Base-by-base conservation (phyloP, 2,797 vertebrate species). In the Fundulus diaphanus region DNA sequence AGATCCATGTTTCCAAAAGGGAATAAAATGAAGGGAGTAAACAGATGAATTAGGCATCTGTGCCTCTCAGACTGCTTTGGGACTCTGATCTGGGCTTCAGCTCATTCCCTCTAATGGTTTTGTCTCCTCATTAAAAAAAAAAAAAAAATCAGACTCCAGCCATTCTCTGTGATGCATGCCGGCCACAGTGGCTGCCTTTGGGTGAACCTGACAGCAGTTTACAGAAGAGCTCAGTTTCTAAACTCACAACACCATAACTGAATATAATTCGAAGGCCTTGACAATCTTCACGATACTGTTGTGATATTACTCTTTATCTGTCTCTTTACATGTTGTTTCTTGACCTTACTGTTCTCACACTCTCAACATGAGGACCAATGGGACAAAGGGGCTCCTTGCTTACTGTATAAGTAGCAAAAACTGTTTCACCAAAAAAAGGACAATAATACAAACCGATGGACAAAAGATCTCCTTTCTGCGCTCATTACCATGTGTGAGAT, bases 371-470 rank as follows among this genome's bases (percentile, higher is more conserved):
- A 86, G 76, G 85, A 91, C 87, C 90, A 92, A 90, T 92, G 91
- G 87, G 91, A 92, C 61, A 68, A 92, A 89, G 90, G 93, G 93
- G 92, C 93, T 94, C 79, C 68, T 92, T 91, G 87, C 90, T 93
- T 84, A 91, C 91, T 92, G 86, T 87, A 91, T 79, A 85, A 88
- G 91, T 83, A 89, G 91, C 89, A 89, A 90, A n/a, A 89, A 89
- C 81, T 72, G 85, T 82, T 85, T 82, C 24, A 83, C 56, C 52
- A 31, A 73, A 72, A 80, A 57, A 56, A 61, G 44, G 72, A 75
- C 24, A 76, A 73, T 24, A 29, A 67, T 20, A 73, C 52, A 37
- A 79, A 68, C 40, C 2, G 40, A 59, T 61, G 4, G 20, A 68
- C 40, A 56, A 67, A 74, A 82, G 15, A n/a, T 18, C 7, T 70